Evolutionary conservation across 2,888 invertebrate species (phyloP).

Genomic region (Papilio elwesi): DNA sequence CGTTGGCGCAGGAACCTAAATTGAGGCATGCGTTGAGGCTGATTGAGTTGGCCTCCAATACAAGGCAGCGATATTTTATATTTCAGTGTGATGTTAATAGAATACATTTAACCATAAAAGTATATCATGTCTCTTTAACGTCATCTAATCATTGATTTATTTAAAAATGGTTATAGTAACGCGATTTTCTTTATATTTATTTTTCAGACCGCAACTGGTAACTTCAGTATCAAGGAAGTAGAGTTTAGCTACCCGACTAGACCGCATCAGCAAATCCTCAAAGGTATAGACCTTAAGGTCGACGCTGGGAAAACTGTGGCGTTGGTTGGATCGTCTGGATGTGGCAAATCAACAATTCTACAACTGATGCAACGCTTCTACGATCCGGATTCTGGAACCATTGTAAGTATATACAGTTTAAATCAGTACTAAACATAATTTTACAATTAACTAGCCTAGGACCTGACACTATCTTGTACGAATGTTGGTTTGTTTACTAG

Average conservation of each 20-base stretch:
- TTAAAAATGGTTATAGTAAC: background rate
- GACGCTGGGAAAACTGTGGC: constrained; percentile 90
- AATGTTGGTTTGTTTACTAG: too few relatives aligned
- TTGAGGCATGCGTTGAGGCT: too few relatives aligned
- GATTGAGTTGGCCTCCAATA: too few relatives aligned
- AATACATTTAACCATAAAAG: background rate
- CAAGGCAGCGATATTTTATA: too few relatives aligned
- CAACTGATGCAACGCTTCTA: constrained; percentile 92
- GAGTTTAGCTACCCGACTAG: constrained; percentile 93
- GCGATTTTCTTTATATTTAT: background rate
- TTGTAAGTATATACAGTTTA: constrained; percentile 58
- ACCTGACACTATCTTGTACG: too few relatives aligned
- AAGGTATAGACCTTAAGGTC: constrained; percentile 86
- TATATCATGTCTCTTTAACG: background rate
- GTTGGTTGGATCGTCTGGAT: constrained; percentile 89
- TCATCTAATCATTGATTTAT: background rate
- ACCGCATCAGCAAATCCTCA: constrained; percentile 87
- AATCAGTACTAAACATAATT: background rate
- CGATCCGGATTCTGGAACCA: constrained; percentile 87
- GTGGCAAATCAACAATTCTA: constrained; percentile 92
- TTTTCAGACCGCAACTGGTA: constrained; percentile 85
- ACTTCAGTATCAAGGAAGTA: constrained; percentile 87
- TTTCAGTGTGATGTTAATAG: background rate
- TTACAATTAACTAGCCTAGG: too few relatives aligned
- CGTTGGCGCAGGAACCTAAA: too few relatives aligned